Percentiles rank a stretch among this genome's conserved stretches.
Conservation (phyloP, 1,140 invertebrate genomes). For the Cydia strobilella region DNA sequence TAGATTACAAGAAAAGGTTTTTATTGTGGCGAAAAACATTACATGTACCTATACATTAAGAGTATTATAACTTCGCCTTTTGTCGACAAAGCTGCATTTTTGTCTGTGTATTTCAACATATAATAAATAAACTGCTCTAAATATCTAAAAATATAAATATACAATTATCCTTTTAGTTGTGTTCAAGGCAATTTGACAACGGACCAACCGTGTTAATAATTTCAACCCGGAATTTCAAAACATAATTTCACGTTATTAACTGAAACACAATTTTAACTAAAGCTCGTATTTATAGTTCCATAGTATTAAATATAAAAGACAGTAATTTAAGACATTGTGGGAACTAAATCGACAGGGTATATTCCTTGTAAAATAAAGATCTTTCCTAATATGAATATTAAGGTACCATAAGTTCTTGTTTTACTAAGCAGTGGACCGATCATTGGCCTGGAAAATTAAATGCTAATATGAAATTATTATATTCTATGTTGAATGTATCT, state of each 20-base stretch:
- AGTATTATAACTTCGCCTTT: too few species aligned
- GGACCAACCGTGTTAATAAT: conserved; percentile 9
- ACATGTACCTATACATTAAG: too few species aligned
- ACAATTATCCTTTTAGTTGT: not conserved
- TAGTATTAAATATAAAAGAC: conserved; percentile 41
- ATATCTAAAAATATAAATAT: not conserved
- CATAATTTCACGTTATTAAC: conserved; percentile 7
- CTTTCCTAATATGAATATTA: not conserved
- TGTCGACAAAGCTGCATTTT: too few species aligned
- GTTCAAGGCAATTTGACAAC: conserved; percentile 3
- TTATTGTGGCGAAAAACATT: too few species aligned
- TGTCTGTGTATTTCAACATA: too few species aligned
- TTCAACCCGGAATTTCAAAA: conserved; percentile 4
- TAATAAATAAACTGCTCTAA: not conserved
- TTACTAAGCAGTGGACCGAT: conserved; percentile 31
- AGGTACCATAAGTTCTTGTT: not conserved
- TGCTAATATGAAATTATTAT: conserved; percentile 74
- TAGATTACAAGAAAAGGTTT: too few species aligned
- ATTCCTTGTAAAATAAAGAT: not conserved
- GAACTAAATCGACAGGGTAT: conserved; percentile 56
- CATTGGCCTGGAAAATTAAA: conserved; percentile 73
- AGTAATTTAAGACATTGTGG: conserved; percentile 56
- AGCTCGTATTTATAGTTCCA: conserved; percentile 6
- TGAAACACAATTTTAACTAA: conserved; percentile 8
- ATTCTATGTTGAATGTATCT: conserved; percentile 63